Base-by-base conservation (phyloP, 2,113 vertebrate species). In the Tupaia chinensis region DNA sequence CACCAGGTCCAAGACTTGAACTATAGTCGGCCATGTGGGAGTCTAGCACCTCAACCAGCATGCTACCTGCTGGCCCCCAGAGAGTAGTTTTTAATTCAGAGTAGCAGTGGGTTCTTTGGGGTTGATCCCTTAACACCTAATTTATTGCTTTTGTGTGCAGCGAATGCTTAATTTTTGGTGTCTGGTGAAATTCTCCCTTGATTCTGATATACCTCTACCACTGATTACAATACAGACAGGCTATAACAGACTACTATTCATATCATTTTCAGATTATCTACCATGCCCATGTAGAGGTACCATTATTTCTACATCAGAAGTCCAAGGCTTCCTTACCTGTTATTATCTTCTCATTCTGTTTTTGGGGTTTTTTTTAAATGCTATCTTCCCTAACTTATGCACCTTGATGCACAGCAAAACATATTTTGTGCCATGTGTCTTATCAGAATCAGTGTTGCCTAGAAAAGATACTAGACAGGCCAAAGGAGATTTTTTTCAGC, bases 381-480 rank as follows among this genome's bases (percentile, higher is more conserved):
- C 34, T 68, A 0, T 68, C 23, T 78, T 87, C 61, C 34, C 22
- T 78, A 53, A 84, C 9, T 80, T 91, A 27, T 3, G 79, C 7
- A 87, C 32, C 68, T 95, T 87, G 81, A 78, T 76, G 54, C 53
- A 19, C 2, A 79, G 56, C 13, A 93, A 84, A 85, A 84, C 60
- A 7, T 34, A 20, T 92, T 94, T 92, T 80, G 27, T 87, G 65
- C 13, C n/a, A 5, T 83, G 6, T 80, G 44, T 89, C 29, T 96
- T 85, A 85, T 20, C 89, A 85, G 85, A 17, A 87, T 76, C 32
- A 76, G 19, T 23, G 44, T 44, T 96, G n/a, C 76, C 72, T 90
- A 54, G 68, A 54, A 92, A 82, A 86, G 54, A 87, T 79, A 7
- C 17, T 81, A 92, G 61, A 92, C 78, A 93, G 29, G 22, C 65